Percentiles rank a stretch among this genome's conserved stretches.
phyloP scores from a whole-genome alignment of 2,113 vertebrate species.

The Coturnix japonica region DNA sequence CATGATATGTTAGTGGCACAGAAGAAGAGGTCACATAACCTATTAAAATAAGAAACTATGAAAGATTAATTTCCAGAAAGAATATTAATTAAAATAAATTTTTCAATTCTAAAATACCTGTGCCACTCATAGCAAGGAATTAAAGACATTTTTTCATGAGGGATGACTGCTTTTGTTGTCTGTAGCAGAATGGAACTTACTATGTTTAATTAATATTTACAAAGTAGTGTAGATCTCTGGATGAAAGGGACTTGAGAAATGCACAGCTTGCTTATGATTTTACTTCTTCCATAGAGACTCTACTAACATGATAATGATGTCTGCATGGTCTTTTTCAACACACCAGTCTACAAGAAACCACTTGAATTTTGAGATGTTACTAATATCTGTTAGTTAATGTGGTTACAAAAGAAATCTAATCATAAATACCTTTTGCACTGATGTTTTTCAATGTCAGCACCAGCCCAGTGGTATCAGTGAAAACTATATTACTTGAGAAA shows the following conservation, averaged over 20 bases:
- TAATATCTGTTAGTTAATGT: too few species aligned
- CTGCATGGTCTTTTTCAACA: neutral
- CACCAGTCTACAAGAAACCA: neutral
- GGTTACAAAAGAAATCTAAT: too few species aligned
- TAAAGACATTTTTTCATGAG: neutral
- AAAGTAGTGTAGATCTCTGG: neutral
- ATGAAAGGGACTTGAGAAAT: neutral
- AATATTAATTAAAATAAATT: slow-evolving; percentile 2
- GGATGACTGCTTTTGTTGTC: neutral
- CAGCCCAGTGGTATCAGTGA: too few species aligned
- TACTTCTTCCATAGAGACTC: neutral
- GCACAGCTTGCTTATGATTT: neutral
- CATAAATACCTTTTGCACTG: too few species aligned
- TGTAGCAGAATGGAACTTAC: neutral
- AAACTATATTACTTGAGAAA: too few species aligned
- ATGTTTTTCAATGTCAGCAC: too few species aligned
- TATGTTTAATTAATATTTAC: neutral
- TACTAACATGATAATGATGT: neutral
- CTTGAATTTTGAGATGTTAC: neutral
- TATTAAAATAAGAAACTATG: neutral
- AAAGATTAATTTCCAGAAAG: neutral
- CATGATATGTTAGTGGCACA: neutral
- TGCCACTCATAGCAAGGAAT: neutral
- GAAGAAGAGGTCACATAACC: neutral
- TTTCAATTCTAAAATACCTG: neutral